Evolutionary conservation across 1,140 invertebrate species (phyloP).

Genomic region (Drosophila aff.): DNA sequence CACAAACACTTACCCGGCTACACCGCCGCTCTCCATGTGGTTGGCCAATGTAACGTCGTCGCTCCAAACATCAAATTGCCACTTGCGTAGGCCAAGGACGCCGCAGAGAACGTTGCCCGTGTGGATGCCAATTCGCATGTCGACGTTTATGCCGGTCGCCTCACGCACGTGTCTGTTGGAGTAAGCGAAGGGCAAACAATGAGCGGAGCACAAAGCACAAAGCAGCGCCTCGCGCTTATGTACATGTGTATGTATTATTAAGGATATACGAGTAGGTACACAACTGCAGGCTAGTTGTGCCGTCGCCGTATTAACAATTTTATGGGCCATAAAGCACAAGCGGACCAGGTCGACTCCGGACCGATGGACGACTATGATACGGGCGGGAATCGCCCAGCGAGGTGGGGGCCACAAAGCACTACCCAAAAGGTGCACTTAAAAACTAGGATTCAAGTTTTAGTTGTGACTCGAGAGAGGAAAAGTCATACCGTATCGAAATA

Average conservation of each 20-base stretch:
- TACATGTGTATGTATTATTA: constrained; percentile 39
- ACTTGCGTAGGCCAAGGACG: constrained; percentile 97
- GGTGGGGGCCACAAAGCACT: not conserved
- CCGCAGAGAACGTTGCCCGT: constrained; percentile 97
- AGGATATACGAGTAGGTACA: constrained; percentile 43
- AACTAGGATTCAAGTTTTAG: not conserved
- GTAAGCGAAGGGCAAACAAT: constrained; percentile 59
- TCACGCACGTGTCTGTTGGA: constrained; percentile 92
- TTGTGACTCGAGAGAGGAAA: not conserved
- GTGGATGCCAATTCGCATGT: constrained; percentile 98
- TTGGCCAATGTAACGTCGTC: constrained; percentile 98
- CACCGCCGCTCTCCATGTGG: constrained; percentile 98
- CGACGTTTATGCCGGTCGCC: constrained; percentile 95
- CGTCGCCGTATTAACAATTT: constrained; percentile 65
- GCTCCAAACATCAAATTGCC: constrained; percentile 99
- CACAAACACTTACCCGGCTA: constrained; percentile 92
- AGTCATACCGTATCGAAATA: not conserved
- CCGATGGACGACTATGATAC: constrained; percentile 40
- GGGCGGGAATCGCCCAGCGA: constrained; percentile 8
- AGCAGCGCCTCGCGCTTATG: constrained; percentile 1
- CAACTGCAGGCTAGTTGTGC: constrained; percentile 52
- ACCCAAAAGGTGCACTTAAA: not conserved
- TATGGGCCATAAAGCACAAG: constrained; percentile 71
- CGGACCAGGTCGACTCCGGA: constrained; percentile 31
- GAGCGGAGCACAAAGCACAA: constrained; percentile 28